Evolutionary conservation across 1,140 invertebrate species (phyloP).

Genomic region (Rhopalosiphum maidis): DNA sequence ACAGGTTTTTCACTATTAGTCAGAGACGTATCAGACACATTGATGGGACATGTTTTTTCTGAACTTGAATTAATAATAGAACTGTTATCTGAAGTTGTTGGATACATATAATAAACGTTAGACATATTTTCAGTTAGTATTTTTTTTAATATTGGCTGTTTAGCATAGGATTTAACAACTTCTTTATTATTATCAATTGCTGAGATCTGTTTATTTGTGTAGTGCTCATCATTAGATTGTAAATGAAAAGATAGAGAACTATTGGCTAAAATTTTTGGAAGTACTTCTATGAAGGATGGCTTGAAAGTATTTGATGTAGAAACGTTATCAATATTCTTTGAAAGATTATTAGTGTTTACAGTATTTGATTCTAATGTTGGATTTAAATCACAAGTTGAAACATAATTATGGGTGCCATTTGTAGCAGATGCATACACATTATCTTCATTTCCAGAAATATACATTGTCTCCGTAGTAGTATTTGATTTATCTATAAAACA

Average conservation of each 20-base stretch:
- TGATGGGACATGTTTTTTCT: too few relatives aligned
- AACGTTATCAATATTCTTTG: not conserved
- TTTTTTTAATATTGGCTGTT: too few relatives aligned
- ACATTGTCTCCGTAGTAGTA: not conserved
- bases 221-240: not conserved
- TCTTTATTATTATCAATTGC: not conserved
- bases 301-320: not conserved
- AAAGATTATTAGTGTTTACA: too few relatives aligned
- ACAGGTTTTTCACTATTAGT: too few relatives aligned
- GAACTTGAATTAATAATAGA: too few relatives aligned
- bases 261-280: constrained; percentile 16
- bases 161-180: too few relatives aligned
- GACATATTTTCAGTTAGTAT: too few relatives aligned
- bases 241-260: not conserved
- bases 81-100: too few relatives aligned
- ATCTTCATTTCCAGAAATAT: not conserved
- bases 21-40: too few relatives aligned
- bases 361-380: not conserved
- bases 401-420: not conserved
- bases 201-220: not conserved
- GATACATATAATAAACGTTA: too few relatives aligned
- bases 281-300: not conserved
- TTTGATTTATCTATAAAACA: not conserved
- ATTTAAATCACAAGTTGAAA: not conserved
- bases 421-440: not conserved